Percentiles rank a stretch among this genome's conserved stretches.
phyloP scores from a whole-genome alignment of 2,113 vertebrate genomes.

The Sula dactylatra region DNA sequence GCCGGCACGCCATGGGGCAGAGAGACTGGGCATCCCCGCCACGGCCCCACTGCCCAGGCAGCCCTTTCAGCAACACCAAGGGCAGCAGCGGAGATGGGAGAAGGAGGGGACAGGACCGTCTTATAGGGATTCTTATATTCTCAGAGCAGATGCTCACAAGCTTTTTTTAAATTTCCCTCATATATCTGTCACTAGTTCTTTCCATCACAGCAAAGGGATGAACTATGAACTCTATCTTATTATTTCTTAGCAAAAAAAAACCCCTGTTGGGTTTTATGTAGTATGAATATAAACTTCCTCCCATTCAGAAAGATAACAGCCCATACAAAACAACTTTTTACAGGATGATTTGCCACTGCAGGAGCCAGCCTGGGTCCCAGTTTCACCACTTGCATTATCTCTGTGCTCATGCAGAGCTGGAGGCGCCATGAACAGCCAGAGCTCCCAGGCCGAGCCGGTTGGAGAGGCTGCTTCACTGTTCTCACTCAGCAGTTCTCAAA shows the following conservation, averaged over 20 bases:
- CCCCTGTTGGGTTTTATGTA: neutral
- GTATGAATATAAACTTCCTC: neutral
- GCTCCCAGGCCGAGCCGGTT: accelerated
- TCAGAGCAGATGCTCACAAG: neutral
- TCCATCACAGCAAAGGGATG: neutral
- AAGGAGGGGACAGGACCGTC: neutral
- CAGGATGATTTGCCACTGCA: neutral
- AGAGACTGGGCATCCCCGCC: neutral
- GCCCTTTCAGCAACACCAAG: neutral
- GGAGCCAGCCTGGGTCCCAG: neutral
- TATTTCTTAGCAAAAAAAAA: neutral
- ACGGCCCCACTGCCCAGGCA: neutral
- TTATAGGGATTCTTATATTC: neutral
- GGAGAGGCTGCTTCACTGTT: neutral
- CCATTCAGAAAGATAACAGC: neutral
- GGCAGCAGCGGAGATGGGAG: neutral
- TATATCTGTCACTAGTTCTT: neutral
- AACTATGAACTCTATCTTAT: neutral
- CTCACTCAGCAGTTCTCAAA: neutral
- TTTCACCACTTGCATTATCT: neutral
- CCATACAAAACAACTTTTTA: neutral
- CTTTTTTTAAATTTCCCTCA: neutral
- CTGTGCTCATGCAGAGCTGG: neutral
- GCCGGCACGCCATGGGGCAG: accelerated
- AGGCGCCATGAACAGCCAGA: accelerated